Base-by-base conservation (phyloP, 2,113 vertebrate species). In the Platycercus adscitus region DNA sequence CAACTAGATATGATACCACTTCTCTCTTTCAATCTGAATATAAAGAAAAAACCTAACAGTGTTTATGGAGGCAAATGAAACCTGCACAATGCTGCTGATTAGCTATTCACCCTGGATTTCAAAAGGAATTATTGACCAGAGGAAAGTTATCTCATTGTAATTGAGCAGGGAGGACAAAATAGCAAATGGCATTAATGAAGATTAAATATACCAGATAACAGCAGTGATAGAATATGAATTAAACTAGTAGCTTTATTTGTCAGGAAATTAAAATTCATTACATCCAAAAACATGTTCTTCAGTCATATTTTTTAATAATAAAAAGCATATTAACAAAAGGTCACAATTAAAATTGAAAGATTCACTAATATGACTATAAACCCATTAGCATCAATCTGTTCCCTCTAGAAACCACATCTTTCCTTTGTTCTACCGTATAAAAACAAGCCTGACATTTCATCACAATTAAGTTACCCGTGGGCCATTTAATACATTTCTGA, bases 401-500 rank as follows among this genome's bases (percentile, higher is more conserved):
- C 83, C 80, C 56, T 88, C 60, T 75, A 88, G 50, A 94, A 95
- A 88, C 43, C 46, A 64, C 39, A 81, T 73, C 56, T 86, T 92
- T 76, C 44, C 44, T 94, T 95, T 90, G 56, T 75, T 95, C 79
- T 61, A 80, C 81, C 56, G 26, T 49, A 89, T 56, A 89, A 91
- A 95, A 91, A 66, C 72, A 91, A 91, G 50, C 7, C n/a, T 91
- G 90, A 79, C 92, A 94, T 93, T 94, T 95, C 49, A 68, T 52
- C 39, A 43, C 65, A n/a, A 91, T 91, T 88, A 93, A 91, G 31
- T 61, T 68, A 56, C 29, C 58, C 8, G 23, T 71, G 55, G 56
- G 56, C 70, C 73, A 81, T 55, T 81, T 78, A 88, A 75, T 80
- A 78, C n/a, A 72, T 68, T 88, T 81, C 52, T 85, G 47, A 76